A percentile compares a stretch with the other conserved stretches of the same genome.
phyloP scores from a whole-genome alignment of 2,113 vertebrate species.

The Dryoscopus gambensis region DNA sequence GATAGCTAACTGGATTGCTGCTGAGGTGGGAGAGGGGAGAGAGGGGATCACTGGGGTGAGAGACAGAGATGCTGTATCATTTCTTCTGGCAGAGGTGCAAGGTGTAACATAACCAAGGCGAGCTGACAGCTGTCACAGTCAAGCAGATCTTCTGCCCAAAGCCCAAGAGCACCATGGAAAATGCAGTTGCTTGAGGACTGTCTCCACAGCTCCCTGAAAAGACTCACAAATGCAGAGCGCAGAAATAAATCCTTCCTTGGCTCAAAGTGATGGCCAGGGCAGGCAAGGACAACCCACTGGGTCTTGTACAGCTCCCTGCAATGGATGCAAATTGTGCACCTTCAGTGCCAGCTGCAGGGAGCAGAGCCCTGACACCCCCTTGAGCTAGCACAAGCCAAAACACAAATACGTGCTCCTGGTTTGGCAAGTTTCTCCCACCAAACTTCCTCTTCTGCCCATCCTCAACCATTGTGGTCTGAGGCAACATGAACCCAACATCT shows the following conservation, averaged over 20 bases:
- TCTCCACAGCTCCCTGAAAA: not conserved
- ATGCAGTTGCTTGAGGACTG: not conserved
- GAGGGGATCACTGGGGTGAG: not conserved
- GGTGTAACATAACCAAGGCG: not conserved
- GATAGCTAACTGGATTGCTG: not conserved
- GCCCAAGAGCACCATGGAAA: not conserved
- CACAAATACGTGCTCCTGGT: not conserved
- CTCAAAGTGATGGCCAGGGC: not conserved
- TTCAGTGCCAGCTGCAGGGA: not conserved
- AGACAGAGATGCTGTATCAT: not conserved
- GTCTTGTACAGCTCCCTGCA: not conserved
- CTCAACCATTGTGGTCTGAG: rapidly evolving
- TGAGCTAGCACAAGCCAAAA: not conserved
- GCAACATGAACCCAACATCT: not conserved
- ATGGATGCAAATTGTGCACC: not conserved
- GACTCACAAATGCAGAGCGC: not conserved
- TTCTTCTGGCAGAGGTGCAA: not conserved
- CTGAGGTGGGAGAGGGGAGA: not conserved
- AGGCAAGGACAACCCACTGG: not conserved
- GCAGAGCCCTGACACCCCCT: not conserved
- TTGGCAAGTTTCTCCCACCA: not conserved
- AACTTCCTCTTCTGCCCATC: not conserved
- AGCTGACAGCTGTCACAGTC: not conserved
- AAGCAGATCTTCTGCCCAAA: not conserved
- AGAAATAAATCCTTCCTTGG: not conserved